These are phyloP conservation scores for Drosophila erecta DNA, from an alignment of 1,140 invertebrate species.

Conservation along the genomic window DNA sequence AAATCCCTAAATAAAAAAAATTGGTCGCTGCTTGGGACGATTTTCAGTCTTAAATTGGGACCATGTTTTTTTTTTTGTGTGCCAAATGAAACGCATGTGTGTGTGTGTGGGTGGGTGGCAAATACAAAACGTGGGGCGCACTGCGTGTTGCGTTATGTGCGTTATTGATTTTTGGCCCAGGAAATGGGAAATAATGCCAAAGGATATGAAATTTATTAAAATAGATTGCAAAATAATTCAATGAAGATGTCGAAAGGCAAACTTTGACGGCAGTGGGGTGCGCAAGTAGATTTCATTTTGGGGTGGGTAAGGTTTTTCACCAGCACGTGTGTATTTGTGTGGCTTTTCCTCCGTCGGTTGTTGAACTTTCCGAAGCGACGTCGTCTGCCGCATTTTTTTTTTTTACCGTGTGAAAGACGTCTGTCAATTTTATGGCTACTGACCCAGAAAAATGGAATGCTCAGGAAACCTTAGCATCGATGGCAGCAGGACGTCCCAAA, in stretches of 20 bases:
- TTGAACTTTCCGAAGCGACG: constrained; percentile 55
- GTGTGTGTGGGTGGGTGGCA: constrained; percentile 11
- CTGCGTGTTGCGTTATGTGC: constrained; percentile 45
- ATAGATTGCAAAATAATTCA: constrained; percentile 79
- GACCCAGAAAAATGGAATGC: constrained; percentile 73
- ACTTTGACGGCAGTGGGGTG: constrained; percentile 1
- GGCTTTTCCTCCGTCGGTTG: constrained; percentile 49
- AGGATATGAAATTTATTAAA: constrained; percentile 75
- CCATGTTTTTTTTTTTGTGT: constrained; percentile 36
- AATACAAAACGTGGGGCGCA: constrained; percentile 54
- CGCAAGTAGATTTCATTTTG: not conserved
- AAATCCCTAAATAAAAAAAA: constrained; percentile 28
- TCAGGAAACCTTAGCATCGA: constrained; percentile 44
- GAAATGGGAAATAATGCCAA: constrained; percentile 62
- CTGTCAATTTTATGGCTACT: constrained; percentile 68
- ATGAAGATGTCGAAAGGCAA: constrained; percentile 57
- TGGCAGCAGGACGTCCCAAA: constrained; percentile 1
- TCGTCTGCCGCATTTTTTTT: constrained; percentile 33
- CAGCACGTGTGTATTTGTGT: constrained; percentile 7
- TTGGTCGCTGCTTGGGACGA: constrained; percentile 37
- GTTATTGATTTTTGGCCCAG: constrained; percentile 72
- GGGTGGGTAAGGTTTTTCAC: not conserved
- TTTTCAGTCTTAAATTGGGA: constrained; percentile 44
- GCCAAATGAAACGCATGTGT: constrained; percentile 25
- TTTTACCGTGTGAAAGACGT: constrained; percentile 36